Conservation (phyloP, 2,888 invertebrate genomes). For the Coecobrya sp. region DNA sequence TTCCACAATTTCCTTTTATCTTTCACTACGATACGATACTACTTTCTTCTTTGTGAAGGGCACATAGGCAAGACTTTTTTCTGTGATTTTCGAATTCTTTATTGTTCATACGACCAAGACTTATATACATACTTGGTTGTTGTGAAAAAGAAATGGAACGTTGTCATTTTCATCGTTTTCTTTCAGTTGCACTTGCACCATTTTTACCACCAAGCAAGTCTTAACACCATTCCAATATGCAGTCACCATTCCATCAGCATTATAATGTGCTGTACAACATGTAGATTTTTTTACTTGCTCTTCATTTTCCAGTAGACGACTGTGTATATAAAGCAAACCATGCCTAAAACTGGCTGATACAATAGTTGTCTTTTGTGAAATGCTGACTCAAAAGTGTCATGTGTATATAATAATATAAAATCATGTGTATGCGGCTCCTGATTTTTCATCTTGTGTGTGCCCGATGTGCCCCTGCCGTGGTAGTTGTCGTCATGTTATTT, state of each 20-base stretch:
- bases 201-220: not conserved
- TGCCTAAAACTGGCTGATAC: not conserved
- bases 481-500: constrained; percentile 1
- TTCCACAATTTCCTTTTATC: constrained; percentile 74
- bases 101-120: too few relatives aligned
- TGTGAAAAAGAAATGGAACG: constrained; percentile 12
- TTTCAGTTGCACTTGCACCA: constrained; percentile 27
- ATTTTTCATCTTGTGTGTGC: constrained; percentile 17
- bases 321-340: constrained; percentile 66
- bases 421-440: constrained; percentile 48
- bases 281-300: constrained; percentile 15
- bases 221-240: not conserved
- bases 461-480: not conserved
- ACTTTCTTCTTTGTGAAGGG: not conserved
- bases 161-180: not conserved
- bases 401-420: constrained; percentile 52
- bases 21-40: not conserved
- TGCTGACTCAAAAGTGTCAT: constrained; percentile 62
- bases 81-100: not conserved
- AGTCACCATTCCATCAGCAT: not conserved
- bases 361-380: not conserved
- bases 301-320: constrained; percentile 46
- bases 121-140: constrained; percentile 15
- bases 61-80: constrained; percentile 39
- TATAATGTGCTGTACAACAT: not conserved